A percentile compares a stretch with the other conserved stretches of the same genome.
Conservation (phyloP, 2,797 vertebrate species). For the Morelia viridis region DNA sequence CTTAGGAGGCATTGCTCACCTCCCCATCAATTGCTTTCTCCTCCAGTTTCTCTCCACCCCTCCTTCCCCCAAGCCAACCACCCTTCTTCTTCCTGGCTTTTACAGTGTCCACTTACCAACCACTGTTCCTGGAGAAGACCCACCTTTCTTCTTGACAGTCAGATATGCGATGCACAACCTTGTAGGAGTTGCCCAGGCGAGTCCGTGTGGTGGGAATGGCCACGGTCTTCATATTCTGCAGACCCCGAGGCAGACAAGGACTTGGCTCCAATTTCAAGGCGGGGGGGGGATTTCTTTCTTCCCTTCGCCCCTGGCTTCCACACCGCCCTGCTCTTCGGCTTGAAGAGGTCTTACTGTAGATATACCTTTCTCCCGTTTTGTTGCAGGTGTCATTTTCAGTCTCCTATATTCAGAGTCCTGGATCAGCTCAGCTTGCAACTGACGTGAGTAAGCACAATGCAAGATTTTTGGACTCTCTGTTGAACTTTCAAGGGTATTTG, state of each 20-base stretch:
- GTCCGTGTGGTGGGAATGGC: slow-evolving; percentile 2
- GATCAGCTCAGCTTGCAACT: slow-evolving; percentile 40
- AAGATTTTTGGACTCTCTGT: not conserved
- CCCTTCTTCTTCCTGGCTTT: not conserved
- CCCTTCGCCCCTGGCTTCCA: not conserved
- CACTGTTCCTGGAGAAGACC: slow-evolving; percentile 24
- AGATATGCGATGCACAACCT: not conserved
- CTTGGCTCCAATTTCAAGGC: not conserved
- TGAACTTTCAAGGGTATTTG: not conserved
- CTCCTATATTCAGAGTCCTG: slow-evolving; percentile 44
- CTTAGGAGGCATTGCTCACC: slow-evolving; percentile 63
- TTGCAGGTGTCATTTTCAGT: slow-evolving; percentile 56
- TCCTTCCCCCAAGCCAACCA: not conserved
- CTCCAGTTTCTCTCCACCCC: slow-evolving; percentile 57
- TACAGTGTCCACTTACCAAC: slow-evolving; percentile 50
- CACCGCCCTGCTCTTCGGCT: not conserved
- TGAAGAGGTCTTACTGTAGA: not conserved
- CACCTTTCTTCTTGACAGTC: slow-evolving; percentile 59
- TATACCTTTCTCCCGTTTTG: not conserved
- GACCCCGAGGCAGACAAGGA: not conserved
- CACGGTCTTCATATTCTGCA: not conserved
- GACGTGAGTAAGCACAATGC: slow-evolving; percentile 46
- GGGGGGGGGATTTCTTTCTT: not conserved
- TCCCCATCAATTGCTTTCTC: slow-evolving; percentile 66
- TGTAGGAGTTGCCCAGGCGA: not conserved